Evolutionary conservation across 1,140 invertebrate genomes (phyloP).

Genomic region (Nebria ingens): DNA sequence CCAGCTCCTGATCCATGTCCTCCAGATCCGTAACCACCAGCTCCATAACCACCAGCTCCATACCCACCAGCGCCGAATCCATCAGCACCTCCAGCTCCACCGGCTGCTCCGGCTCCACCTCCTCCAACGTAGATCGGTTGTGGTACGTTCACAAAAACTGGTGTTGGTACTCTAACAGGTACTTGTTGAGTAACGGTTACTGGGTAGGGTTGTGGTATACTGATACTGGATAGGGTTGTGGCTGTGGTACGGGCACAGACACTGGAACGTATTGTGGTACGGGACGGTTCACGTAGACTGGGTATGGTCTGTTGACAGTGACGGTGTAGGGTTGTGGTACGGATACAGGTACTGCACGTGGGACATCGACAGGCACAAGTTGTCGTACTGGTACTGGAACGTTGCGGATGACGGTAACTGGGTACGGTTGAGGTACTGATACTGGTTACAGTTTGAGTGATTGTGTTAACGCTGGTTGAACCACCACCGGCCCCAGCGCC

Average conservation of each 20-base stretch:
- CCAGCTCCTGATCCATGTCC: too few relatives aligned
- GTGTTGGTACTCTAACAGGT: slow-evolving; percentile 23
- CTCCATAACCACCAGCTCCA: slow-evolving; percentile 20
- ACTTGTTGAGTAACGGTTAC: slow-evolving; percentile 25
- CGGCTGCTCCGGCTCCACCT: slow-evolving; percentile 21
- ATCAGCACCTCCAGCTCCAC: slow-evolving; percentile 15
- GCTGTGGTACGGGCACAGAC: slow-evolving; percentile 20
- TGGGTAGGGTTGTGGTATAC: slow-evolving; percentile 22
- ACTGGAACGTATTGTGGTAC: slow-evolving; percentile 25
- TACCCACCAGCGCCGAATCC: slow-evolving; percentile 18
- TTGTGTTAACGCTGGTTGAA: slow-evolving; percentile 15
- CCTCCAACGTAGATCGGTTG: slow-evolving; percentile 37
- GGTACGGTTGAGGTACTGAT: slow-evolving; percentile 17
- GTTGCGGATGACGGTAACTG: too few relatives aligned
- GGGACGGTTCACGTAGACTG: too few relatives aligned
- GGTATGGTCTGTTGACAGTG: slow-evolving; percentile 29
- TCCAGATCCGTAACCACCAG: too few relatives aligned
- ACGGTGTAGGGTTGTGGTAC: slow-evolving; percentile 31
- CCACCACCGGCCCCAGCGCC: slow-evolving; percentile 15
- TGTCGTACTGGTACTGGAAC: slow-evolving; percentile 10
- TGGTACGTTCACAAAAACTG: slow-evolving; percentile 41
- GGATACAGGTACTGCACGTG: slow-evolving; percentile 14
- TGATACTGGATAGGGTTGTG: slow-evolving; percentile 16
- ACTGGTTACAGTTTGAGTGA: slow-evolving; percentile 17
- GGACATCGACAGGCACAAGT: not conserved